Percentiles rank a stretch among this genome's conserved stretches.
Evolutionary conservation across 2,113 vertebrate species (phyloP).

Genomic region (Colinus virginianus): DNA sequence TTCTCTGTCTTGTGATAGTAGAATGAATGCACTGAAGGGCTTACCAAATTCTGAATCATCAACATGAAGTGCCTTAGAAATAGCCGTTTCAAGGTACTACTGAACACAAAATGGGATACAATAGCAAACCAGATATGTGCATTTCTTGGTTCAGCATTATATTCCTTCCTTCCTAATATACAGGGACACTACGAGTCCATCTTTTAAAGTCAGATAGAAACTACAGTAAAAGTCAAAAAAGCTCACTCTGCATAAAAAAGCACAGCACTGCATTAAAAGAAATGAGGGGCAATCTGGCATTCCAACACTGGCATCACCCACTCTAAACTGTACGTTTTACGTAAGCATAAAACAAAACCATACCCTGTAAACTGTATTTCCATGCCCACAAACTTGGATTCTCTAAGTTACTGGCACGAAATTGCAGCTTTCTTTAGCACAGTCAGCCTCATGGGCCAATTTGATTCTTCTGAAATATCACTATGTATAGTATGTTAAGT

Average conservation of each 20-base stretch:
- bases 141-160: background rate
- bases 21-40: background rate
- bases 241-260: background rate
- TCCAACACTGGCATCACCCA: background rate
- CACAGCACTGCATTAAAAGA: background rate
- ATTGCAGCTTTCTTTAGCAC: background rate
- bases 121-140: background rate
- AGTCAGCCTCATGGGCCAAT: background rate
- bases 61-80: background rate
- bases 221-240: background rate
- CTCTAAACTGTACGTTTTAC: slow-evolving; percentile 10
- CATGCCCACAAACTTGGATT: background rate
- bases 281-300: background rate
- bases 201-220: background rate
- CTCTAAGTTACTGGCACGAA: slow-evolving; percentile 8
- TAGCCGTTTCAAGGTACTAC: background rate
- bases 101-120: background rate
- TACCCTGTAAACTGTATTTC: background rate
- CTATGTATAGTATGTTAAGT: slow-evolving; percentile 17
- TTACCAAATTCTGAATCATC: background rate
- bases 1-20: background rate
- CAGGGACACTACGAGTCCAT: background rate
- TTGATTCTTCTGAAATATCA: slow-evolving; percentile 12
- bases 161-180: background rate
- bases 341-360: slow-evolving; percentile 43